Evolutionary conservation across 2,113 vertebrate species (phyloP).

Genomic region (Rhizomys pruinosus): DNA sequence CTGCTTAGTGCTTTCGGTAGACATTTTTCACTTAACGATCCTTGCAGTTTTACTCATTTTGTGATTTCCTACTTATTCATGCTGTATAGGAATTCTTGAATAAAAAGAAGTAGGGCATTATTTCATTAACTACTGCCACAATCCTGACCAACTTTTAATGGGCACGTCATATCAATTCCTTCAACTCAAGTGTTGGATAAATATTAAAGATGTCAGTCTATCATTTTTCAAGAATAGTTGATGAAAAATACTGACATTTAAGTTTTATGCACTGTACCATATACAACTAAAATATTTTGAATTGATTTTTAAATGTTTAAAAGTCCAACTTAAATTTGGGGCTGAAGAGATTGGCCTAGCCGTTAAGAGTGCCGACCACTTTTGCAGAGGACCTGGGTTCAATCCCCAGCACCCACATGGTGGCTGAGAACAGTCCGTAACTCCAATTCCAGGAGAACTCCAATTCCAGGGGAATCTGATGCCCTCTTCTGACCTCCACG

Average conservation of each 20-base stretch:
- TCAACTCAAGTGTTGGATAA: background rate
- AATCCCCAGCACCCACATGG: too few species aligned
- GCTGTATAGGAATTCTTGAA: background rate
- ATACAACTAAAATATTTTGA: background rate
- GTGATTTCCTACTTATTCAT: background rate
- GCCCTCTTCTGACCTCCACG: too few species aligned
- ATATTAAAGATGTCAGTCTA: background rate
- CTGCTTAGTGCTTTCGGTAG: background rate
- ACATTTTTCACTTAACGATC: background rate
- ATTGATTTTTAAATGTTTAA: background rate
- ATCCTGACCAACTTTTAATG: too few species aligned
- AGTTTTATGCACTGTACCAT: too few species aligned
- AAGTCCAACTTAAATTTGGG: background rate
- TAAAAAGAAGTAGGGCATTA: background rate
- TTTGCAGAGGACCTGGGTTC: too few species aligned
- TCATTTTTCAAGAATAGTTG: background rate
- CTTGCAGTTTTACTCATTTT: rapidly evolving
- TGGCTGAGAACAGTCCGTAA: too few species aligned
- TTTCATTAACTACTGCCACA: background rate
- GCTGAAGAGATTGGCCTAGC: too few species aligned
- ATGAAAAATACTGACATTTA: background rate
- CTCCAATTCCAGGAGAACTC: too few species aligned
- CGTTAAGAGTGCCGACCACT: too few species aligned
- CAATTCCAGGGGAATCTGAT: too few species aligned
- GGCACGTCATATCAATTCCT: background rate